Percentiles rank a stretch among this genome's conserved stretches.
Conservation (phyloP, 2,113 vertebrate species). For the Siphamia tubifer region DNA sequence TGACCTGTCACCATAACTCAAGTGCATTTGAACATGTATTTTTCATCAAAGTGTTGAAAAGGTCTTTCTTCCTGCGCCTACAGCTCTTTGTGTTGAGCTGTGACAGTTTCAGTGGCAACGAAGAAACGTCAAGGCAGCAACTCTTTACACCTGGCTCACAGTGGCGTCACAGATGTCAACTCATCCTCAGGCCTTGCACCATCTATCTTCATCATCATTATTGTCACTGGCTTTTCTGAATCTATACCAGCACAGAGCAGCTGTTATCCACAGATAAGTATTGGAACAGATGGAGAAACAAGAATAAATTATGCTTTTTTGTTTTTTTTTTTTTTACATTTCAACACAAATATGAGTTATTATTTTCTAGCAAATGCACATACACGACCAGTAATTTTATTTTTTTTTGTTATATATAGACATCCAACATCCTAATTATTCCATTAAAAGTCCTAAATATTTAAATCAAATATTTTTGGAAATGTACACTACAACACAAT, state of each 20-base stretch:
- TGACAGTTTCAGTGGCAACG: constrained; percentile 21
- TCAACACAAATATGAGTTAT: no score
- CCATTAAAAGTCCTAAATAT: no score
- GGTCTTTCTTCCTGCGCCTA: constrained; percentile 30
- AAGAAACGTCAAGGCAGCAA: background rate
- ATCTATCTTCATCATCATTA: background rate
- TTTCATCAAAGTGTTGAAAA: constrained; percentile 60
- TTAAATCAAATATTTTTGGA: no score
- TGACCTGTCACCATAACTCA: constrained; percentile 27
- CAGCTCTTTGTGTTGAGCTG: constrained; percentile 35
- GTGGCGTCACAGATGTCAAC: background rate
- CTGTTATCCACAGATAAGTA: background rate
- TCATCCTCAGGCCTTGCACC: background rate
- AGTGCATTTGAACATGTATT: constrained; percentile 46
- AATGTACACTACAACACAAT: no score
- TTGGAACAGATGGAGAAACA: background rate
- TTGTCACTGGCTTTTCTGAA: background rate
- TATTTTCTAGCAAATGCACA: no score
- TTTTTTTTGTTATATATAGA: no score
- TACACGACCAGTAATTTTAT: no score
- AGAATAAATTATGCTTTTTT: background rate
- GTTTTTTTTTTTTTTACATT: no score
- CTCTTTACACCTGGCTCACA: constrained; percentile 15
- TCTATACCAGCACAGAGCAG: background rate
- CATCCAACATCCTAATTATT: no score